Evolutionary conservation across 2,888 invertebrate species (phyloP).

Genomic region (Tetragonula carbonaria): DNA sequence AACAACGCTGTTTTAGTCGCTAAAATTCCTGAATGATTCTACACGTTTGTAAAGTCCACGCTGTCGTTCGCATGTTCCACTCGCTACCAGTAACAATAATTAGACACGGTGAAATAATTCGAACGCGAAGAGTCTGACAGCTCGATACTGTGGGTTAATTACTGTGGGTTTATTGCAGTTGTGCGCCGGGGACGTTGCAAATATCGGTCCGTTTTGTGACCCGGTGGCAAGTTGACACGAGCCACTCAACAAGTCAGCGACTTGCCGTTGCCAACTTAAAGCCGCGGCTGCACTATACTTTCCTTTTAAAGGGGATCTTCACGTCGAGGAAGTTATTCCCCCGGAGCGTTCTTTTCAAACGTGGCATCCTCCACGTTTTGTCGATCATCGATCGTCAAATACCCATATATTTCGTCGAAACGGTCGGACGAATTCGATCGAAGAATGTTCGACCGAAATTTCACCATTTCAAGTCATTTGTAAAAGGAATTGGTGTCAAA

Average conservation of each 20-base stretch:
- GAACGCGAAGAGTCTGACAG: background rate
- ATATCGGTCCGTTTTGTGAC: conserved; percentile 67
- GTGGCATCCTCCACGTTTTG: conserved; percentile 10
- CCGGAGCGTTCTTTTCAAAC: background rate
- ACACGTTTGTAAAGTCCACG: no score
- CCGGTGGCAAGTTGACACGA: conserved; percentile 71
- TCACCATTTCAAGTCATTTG: background rate
- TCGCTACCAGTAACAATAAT: background rate
- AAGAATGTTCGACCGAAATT: no score
- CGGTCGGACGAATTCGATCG: background rate
- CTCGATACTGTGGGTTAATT: background rate
- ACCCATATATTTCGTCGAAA: background rate
- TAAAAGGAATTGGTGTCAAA: no score
- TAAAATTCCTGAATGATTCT: no score
- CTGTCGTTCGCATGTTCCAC: no score
- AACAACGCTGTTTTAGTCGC: no score
- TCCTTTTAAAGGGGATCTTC: conserved; percentile 69
- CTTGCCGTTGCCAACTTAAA: conserved; percentile 72
- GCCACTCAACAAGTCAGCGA: conserved; percentile 77
- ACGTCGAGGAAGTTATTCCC: conserved; percentile 17
- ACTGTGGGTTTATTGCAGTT: conserved; percentile 10
- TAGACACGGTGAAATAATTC: background rate
- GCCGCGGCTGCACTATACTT: conserved; percentile 66
- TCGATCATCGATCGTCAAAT: conserved; percentile 22
- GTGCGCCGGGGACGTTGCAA: conserved; percentile 45